Evolutionary conservation across 2,888 invertebrate genomes (phyloP).

Genomic region (Eristalinus sepulchralis): DNA sequence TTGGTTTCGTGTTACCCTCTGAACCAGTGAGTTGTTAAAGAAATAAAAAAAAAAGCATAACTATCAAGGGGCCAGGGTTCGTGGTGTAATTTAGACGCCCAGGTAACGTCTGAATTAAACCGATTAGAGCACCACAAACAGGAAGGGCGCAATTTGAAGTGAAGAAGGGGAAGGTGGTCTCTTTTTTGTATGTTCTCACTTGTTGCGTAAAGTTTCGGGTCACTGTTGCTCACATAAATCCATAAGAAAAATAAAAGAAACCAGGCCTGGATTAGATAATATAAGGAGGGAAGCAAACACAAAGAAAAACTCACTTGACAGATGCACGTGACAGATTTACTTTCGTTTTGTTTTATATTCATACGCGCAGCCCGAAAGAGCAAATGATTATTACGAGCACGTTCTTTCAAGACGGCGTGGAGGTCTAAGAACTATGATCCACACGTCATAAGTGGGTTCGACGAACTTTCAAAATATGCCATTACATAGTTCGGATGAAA

Average conservation of each 20-base stretch:
- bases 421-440: not conserved
- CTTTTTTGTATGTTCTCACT: constrained; percentile 8
- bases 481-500: not conserved
- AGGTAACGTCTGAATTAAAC: constrained; percentile 8
- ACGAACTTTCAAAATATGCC: not conserved
- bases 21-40: constrained; percentile 16
- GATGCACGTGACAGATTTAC: constrained; percentile 28
- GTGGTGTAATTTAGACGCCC: constrained; percentile 39
- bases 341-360: constrained; percentile 7
- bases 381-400: not conserved
- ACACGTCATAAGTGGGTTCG: not conserved
- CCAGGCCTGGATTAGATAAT: not conserved
- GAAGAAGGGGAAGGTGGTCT: not conserved
- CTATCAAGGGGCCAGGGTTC: not conserved
- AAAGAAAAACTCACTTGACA: not conserved
- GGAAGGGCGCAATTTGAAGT: not conserved
- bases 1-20: constrained; percentile 10
- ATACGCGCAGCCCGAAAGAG: not conserved
- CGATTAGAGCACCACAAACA: not conserved
- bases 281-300: not conserved
- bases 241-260: not conserved
- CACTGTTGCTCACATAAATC: not conserved
- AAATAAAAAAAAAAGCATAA: not conserved
- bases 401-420: not conserved
- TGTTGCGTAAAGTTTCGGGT: not conserved